A percentile compares a stretch with the other conserved stretches of the same genome.
phyloP scores from a whole-genome alignment of 2,888 invertebrate species.

The Luffia ferchaultella region DNA sequence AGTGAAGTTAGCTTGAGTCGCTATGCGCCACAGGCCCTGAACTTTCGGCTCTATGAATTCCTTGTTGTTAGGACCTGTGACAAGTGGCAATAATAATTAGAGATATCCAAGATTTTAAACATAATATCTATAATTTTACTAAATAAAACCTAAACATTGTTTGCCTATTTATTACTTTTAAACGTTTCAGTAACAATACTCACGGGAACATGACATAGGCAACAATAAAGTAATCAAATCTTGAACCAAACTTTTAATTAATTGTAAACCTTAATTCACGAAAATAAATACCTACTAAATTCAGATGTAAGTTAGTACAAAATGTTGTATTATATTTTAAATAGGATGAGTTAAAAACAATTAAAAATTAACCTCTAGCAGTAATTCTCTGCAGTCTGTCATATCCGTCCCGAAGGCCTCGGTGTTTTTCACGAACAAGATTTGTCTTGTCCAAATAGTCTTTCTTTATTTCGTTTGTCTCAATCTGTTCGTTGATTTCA shows the following conservation, averaged over 20 bases:
- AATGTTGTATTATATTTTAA: too few species aligned
- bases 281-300: too few species aligned
- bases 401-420: constrained; percentile 78
- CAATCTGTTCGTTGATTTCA: constrained; percentile 66
- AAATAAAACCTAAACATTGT: constrained; percentile 2
- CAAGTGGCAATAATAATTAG: too few species aligned
- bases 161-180: too few species aligned
- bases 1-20: constrained; percentile 81
- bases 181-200: too few species aligned
- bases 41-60: constrained; percentile 94
- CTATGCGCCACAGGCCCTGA: constrained; percentile 86
- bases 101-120: too few species aligned
- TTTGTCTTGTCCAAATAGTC: constrained; percentile 75
- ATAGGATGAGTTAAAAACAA: too few species aligned
- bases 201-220: too few species aligned
- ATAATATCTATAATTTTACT: neutral
- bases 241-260: too few species aligned
- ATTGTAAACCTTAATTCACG: too few species aligned
- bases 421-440: constrained; percentile 76
- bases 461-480: constrained; percentile 64
- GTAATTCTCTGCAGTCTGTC: constrained; percentile 79
- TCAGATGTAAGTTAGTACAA: too few species aligned
- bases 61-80: constrained; percentile 73
- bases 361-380: constrained; percentile 65
- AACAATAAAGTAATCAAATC: too few species aligned